phyloP scores from a whole-genome alignment of 1,140 invertebrate genomes.

The Wasmannia auropunctata region DNA sequence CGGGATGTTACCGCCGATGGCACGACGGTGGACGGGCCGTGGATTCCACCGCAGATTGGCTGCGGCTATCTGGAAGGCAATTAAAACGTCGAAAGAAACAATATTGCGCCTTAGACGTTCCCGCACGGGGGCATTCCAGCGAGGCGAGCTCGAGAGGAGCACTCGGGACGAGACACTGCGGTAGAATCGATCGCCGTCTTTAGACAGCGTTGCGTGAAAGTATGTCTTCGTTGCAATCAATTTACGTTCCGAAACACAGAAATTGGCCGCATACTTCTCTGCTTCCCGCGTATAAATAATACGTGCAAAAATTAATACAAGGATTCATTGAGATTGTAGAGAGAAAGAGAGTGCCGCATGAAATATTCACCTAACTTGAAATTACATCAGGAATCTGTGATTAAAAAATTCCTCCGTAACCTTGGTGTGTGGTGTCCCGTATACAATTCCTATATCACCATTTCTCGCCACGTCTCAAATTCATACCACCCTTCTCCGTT shows the following conservation, averaged over 20 bases:
- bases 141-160: background rate
- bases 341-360: background rate
- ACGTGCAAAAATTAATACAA: background rate
- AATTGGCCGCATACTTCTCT: background rate
- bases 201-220: background rate
- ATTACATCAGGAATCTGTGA: background rate
- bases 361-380: background rate
- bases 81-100: conserved; percentile 75
- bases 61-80: conserved; percentile 65
- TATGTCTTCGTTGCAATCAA: background rate
- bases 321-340: background rate
- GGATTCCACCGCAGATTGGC: conserved; percentile 52
- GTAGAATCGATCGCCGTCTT: conserved; percentile 15
- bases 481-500: background rate
- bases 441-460: background rate
- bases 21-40: conserved; percentile 52
- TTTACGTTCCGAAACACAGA: background rate
- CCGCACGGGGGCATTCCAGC: conserved; percentile 58
- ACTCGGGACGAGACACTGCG: conserved; percentile 7
- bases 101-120: conserved; percentile 68
- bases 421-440: background rate
- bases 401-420: conserved; percentile 16
- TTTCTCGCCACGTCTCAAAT: conserved; percentile 17
- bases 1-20: conserved; percentile 53
- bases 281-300: background rate